Conservation (phyloP, 2,797 vertebrate genomes). For the Zonotrichia albicollis region DNA sequence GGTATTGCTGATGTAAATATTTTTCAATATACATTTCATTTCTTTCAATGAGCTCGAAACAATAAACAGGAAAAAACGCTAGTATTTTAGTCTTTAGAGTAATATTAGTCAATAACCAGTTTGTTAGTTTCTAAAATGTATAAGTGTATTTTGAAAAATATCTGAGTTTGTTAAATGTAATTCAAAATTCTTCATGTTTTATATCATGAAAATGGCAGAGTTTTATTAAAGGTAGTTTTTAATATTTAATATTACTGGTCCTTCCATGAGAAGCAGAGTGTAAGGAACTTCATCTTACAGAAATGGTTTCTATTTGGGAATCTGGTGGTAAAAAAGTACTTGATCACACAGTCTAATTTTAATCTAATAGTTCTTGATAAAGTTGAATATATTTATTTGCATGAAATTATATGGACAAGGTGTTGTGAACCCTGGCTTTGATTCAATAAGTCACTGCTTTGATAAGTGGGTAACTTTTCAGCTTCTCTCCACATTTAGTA, state of each 20-base stretch:
- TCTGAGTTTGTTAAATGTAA: not conserved
- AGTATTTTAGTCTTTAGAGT: not conserved
- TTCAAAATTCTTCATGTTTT: not conserved
- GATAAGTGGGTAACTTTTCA: not conserved
- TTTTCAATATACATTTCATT: not conserved
- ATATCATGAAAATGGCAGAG: not conserved
- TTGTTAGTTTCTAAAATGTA: not conserved
- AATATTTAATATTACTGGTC: not conserved
- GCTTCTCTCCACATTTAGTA: not conserved
- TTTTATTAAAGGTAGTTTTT: not conserved
- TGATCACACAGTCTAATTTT: not conserved
- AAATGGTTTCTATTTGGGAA: not conserved
- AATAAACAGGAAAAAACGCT: not conserved
- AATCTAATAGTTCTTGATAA: not conserved
- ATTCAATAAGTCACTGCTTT: not conserved
- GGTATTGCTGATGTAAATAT: not conserved
- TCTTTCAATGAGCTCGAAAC: not conserved
- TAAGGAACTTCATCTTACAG: not conserved
- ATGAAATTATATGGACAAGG: not conserved
- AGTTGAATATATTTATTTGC: not conserved
- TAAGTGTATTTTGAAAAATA: not conserved
- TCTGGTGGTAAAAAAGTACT: not conserved
- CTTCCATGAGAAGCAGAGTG: not conserved
- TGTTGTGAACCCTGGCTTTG: not conserved
- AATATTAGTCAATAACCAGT: not conserved